Evolutionary conservation across 1,140 invertebrate species (phyloP).

Genomic region (Drosophila dunni): DNA sequence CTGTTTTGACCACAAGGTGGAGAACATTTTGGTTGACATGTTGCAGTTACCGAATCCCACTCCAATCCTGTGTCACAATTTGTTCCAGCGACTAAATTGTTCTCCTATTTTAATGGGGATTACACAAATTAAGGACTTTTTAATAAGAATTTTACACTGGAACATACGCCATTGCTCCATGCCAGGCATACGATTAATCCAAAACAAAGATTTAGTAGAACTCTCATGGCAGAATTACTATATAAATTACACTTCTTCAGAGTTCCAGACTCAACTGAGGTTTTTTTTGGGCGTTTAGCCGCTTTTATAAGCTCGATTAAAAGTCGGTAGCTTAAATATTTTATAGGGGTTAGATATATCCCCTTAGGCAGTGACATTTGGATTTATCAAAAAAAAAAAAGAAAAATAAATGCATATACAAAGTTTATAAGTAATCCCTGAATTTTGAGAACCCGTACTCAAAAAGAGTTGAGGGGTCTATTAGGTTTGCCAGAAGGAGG

Average conservation of each 20-base stretch:
- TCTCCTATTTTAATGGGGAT: not conserved
- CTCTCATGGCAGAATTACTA: not conserved
- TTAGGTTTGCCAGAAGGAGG: too few species aligned
- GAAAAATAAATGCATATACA: too few species aligned
- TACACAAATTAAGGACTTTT: not conserved
- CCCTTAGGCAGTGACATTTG: too few species aligned
- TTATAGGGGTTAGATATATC: not conserved
- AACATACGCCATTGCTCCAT: not conserved
- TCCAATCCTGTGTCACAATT: not conserved
- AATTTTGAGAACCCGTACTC: too few species aligned
- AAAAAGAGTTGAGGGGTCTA: too few species aligned
- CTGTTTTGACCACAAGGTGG: not conserved
- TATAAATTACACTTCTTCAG: not conserved
- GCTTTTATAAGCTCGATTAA: conserved; percentile 3
- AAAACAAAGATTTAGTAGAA: not conserved
- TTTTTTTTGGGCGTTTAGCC: not conserved
- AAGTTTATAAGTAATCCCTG: too few species aligned
- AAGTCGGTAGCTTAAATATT: not conserved
- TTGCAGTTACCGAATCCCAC: not conserved
- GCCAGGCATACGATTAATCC: conserved; percentile 1
- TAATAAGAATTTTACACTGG: not conserved
- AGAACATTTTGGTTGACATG: not conserved
- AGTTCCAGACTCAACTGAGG: not conserved
- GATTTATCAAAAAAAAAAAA: too few species aligned
- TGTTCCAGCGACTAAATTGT: too few species aligned